Base-by-base conservation (phyloP, 1,140 invertebrate species). In the Dendroctonus ponderosae region DNA sequence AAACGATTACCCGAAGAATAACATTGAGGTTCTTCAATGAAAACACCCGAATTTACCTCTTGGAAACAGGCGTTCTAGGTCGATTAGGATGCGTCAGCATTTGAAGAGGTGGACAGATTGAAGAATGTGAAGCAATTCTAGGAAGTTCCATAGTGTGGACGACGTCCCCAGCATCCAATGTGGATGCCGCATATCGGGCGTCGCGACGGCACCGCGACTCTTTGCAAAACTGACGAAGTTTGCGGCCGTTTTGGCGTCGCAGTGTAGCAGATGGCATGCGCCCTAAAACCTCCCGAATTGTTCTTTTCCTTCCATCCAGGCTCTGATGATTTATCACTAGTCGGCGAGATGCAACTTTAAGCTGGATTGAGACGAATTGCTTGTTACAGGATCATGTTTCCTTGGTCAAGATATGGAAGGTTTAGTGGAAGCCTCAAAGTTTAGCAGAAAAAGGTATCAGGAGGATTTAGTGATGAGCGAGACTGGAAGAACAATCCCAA, bases 111-210 rank as follows among this genome's bases (percentile, higher is more conserved):
- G 75, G 73, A 66, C 70, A 76, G 42, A 78, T 72, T 11, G 77
- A 78, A 39, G 75, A 72, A 49, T 78, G 76, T 15, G 77, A 79
- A 44, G 77, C 71, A 59, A 76, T 77, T 11, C 76, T 71, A 9
- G 76, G 75, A 57, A 77, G 70, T 57, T 79, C 76, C 76, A 79
- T 78, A 54, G 58, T 59, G 54, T 53, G 66, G 69, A 64, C 69
- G 69, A 52, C 54, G 67, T 57, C 68, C 62, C 58, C 68, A 68
- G 74, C 72, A 74, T 72, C 71, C 71, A 66, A 70, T 12, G 48
- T 38, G 42, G 44, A 49, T 52, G 15, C 59, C 54, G 59, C 59
- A 67, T 63, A 68, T 49, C 67, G 67, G 62, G 51, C 67, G 67
- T 67, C 66, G 51, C 66, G 59, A 62, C 66, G 66, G 39, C 51